These are phyloP conservation scores for Thymelicus acteon DNA, from an alignment of 2,888 invertebrate genomes.

Conservation along the genomic window DNA sequence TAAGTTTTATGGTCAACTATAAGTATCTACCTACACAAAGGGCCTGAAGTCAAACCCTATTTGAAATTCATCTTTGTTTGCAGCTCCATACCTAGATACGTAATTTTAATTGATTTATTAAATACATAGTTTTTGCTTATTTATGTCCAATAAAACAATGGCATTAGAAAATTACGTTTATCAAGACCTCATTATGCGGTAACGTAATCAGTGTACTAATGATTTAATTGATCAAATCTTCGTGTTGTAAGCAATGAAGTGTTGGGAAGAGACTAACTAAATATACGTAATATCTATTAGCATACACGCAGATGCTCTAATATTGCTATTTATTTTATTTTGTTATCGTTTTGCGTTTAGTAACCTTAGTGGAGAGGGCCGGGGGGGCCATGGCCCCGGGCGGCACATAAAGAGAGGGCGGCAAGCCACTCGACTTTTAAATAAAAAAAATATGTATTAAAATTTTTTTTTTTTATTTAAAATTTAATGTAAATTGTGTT, in stretches of 20 bases:
- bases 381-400: too few relatives aligned
- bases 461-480: too few relatives aligned
- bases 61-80: not conserved
- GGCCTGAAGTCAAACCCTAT: not conserved
- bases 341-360: too few relatives aligned
- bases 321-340: not conserved
- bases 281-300: not conserved
- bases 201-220: slow-evolving; percentile 28
- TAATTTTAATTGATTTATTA: slow-evolving; percentile 6
- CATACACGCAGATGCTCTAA: slow-evolving; percentile 18
- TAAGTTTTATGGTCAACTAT: too few relatives aligned
- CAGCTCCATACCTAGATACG: not conserved
- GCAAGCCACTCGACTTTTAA: too few relatives aligned
- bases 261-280: slow-evolving; percentile 8
- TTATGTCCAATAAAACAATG: slow-evolving; percentile 26
- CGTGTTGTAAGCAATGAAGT: slow-evolving; percentile 30
- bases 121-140: slow-evolving; percentile 11
- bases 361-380: too few relatives aligned
- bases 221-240: slow-evolving; percentile 29
- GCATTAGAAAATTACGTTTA: slow-evolving; percentile 34
- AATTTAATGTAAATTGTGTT: too few relatives aligned
- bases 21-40: too few relatives aligned
- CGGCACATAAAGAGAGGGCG: too few relatives aligned
- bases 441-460: too few relatives aligned
- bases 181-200: slow-evolving; percentile 14